Evolutionary conservation across 2,113 vertebrate species (phyloP).

Genomic region (Ctenomys sociabilis): DNA sequence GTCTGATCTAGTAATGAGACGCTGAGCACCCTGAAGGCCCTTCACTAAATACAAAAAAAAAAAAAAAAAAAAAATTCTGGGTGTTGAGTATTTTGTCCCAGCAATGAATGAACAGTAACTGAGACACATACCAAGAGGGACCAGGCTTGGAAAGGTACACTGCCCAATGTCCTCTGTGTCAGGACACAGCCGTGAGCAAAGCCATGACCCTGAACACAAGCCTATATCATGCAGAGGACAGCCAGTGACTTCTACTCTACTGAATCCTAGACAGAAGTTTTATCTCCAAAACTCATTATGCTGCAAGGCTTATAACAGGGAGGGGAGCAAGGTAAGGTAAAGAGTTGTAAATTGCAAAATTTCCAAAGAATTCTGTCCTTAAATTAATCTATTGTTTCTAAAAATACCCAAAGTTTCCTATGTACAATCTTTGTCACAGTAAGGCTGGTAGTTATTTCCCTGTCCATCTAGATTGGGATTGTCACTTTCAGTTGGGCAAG

Average conservation of each 20-base stretch:
- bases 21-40: too few species aligned
- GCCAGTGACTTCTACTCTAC: neutral
- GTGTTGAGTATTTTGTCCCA: too few species aligned
- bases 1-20: too few species aligned
- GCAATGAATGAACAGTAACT: too few species aligned
- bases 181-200: neutral
- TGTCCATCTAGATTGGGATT: neutral
- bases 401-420: neutral
- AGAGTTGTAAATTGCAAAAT: neutral
- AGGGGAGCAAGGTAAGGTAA: neutral
- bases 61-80: too few species aligned
- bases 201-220: neutral
- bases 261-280: conserved; percentile 82
- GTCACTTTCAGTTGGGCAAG: neutral
- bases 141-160: too few species aligned
- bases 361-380: neutral
- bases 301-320: conserved; percentile 87
- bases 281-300: conserved; percentile 90
- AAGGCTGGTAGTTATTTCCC: neutral
- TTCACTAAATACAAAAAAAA: too few species aligned
- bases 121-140: too few species aligned
- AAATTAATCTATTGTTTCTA: neutral
- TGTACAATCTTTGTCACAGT: neutral
- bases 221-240: conserved; percentile 51
- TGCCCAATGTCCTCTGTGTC: too few species aligned